Evolutionary conservation across 2,113 vertebrate genomes (phyloP), one percentile per base, ranked within the genome.

Genomic region (Octodon degus): DNA sequence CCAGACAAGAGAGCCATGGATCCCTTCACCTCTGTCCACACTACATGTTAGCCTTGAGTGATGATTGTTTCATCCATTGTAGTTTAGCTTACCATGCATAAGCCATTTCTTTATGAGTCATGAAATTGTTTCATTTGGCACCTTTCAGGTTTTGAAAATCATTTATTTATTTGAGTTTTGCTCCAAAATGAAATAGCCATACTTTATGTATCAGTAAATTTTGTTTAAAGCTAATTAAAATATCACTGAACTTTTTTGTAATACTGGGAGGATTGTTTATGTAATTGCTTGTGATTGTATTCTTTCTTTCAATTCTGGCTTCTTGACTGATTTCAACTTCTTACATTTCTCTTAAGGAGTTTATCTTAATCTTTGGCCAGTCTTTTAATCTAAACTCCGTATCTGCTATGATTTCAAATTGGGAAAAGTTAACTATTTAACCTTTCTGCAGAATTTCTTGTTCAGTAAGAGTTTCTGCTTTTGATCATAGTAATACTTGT

Each of bases 251-350:
- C n/a, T 32, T 55, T 83, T 77, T 85, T 89, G n/a, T 89, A n/a
- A 19, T 47, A 2, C 11, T 50, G 62, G 32, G 27, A 89, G 68
- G 12, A 27, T 93, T 27, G 30, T 79, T 67, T 82, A 10, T 65
- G 5, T 82, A 47, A 85, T 40, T 76, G 22, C 30, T 0, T 92
- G 3, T 37, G 53, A 32, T 43, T 76, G 9, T 84, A 16, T 34
- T 88, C 83, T 95, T 96, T 68, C 81, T 93, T 93, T 72, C 63
- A 90, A 25, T 83, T 74, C 68, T 34, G 13, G 2, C 72, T 90
- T 65, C 89, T 90, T 81, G 37, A 58, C 60, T n/a, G 22, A 80
- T 34, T 86, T 67, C 89, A 47, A 76, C 43, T 58, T 83, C 37
- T 76, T 83, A 22, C 0, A 63, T 60, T 92, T 91, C 67, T 93